phyloP scores from a whole-genome alignment of 2,113 vertebrate genomes.

The Phrynosoma blainvillii region DNA sequence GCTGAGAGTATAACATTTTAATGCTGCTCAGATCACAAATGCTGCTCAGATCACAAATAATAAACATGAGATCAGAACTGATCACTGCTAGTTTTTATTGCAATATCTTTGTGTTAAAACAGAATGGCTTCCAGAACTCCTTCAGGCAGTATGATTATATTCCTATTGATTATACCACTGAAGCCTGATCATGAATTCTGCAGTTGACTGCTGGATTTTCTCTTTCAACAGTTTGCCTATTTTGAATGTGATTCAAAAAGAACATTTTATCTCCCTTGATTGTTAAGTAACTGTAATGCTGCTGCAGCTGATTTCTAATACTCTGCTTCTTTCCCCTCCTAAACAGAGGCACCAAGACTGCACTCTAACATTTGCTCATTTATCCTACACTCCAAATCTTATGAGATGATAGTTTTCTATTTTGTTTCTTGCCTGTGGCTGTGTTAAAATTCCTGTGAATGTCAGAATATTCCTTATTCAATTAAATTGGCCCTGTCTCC shows the following conservation, averaged over 20 bases:
- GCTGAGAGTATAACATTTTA: not conserved
- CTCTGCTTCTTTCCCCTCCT: not conserved
- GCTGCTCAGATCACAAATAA: not conserved
- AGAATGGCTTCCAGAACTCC: not conserved
- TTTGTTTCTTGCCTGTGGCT: not conserved
- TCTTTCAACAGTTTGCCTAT: not conserved
- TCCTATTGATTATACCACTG: conserved; percentile 14
- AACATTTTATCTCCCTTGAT: not conserved
- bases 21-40: not conserved
- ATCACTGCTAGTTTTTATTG: not conserved
- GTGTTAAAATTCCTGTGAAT: not conserved
- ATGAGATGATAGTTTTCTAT: too few species aligned
- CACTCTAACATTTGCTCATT: not conserved
- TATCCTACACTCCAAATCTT: not conserved
- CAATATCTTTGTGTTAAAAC: conserved; percentile 1
- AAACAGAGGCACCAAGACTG: not conserved
- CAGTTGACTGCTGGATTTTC: not conserved
- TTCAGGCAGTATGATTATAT: not conserved
- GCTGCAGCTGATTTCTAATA: not conserved
- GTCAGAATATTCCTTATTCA: too few species aligned
- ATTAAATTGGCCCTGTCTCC: too few species aligned
- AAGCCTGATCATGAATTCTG: conserved; percentile 2
- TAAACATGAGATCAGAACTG: not conserved
- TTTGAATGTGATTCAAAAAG: not conserved
- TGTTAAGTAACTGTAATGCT: conserved; percentile 10